Percentiles rank a stretch among this genome's conserved stretches.
Conservation (phyloP, 92 coral and sea anemone species). For the Actinostola sp. region DNA sequence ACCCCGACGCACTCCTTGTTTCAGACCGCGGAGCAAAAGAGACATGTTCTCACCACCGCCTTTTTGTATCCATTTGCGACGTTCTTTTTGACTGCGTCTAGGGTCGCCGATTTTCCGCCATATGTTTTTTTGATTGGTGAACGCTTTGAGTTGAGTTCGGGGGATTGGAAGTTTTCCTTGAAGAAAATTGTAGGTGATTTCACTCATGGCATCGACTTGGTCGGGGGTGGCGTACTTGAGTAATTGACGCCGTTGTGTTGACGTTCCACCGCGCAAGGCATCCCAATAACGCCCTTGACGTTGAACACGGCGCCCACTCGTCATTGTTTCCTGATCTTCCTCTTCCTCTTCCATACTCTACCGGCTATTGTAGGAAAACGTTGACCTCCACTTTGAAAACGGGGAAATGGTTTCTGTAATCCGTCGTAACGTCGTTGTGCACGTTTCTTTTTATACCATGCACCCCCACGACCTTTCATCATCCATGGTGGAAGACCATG, state of each 20-base stretch:
- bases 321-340: no score
- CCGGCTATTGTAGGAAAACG: no score
- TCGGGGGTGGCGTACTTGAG: constrained; percentile 10
- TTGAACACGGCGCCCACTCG: no score
- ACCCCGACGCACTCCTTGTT: neutral
- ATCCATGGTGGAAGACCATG: no score
- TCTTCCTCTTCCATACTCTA: no score
- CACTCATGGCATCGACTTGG: constrained; percentile 6
- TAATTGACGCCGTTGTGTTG: neutral
- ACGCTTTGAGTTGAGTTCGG: neutral
- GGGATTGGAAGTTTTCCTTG: neutral
- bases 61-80: neutral
- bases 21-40: neutral
- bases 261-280: neutral
- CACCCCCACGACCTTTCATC: no score
- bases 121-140: neutral
- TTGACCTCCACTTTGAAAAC: no score
- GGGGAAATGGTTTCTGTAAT: no score
- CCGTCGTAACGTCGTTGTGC: no score
- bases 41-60: neutral
- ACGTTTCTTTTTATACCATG: no score
- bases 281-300: neutral
- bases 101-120: constrained; percentile 2
- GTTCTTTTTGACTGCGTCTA: neutral
- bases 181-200: neutral